These are phyloP conservation scores for Stenchaetothrips biformis DNA, from an alignment of 2,888 invertebrate species.

Conservation along the genomic window DNA sequence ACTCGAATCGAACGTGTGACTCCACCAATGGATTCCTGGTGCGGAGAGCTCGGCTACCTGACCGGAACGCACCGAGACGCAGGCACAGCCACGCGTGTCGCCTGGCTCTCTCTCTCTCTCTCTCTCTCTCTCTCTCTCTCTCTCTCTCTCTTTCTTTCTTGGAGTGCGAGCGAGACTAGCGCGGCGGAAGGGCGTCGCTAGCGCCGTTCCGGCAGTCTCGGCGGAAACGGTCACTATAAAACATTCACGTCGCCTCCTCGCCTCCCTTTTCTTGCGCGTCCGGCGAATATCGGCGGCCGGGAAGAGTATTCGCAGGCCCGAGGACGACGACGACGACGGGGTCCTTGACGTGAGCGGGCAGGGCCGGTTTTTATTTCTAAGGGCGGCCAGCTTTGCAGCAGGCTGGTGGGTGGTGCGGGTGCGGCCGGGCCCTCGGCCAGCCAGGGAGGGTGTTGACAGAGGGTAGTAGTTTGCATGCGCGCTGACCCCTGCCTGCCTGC, in stretches of 20 bases:
- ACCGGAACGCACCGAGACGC: too few relatives aligned
- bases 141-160: too few relatives aligned
- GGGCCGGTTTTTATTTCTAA: neutral
- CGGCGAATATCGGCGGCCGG: neutral
- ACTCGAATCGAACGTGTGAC: too few relatives aligned
- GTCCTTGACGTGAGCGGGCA: neutral
- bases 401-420: neutral
- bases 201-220: neutral
- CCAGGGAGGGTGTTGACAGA: neutral
- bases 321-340: neutral
- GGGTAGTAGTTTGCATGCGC: conserved; percentile 22
- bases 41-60: too few relatives aligned
- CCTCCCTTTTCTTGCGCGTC: neutral
- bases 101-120: too few relatives aligned
- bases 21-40: too few relatives aligned
- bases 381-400: neutral
- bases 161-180: too few relatives aligned
- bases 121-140: too few relatives aligned
- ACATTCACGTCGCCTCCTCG: neutral
- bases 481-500: neutral
- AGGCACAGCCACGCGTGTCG: too few relatives aligned
- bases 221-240: conserved; percentile 6
- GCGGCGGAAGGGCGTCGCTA: too few relatives aligned
- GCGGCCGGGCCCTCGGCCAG: too few relatives aligned
- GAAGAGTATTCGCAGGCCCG: neutral